Base-by-base conservation (phyloP, 2,797 vertebrate genomes). In the Kryptolebias ocellatus region DNA sequence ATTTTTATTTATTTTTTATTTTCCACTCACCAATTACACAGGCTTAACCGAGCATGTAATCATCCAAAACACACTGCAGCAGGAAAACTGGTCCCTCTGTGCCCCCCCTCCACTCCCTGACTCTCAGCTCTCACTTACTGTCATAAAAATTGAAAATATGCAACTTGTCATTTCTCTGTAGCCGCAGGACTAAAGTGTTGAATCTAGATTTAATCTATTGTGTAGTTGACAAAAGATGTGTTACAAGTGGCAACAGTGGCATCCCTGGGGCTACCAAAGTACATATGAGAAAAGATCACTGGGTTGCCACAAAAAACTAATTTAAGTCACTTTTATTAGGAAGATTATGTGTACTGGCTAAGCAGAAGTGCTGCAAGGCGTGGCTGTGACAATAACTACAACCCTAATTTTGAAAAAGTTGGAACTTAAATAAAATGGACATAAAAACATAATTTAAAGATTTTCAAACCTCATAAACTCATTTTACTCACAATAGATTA, bases 31-130 rank as follows among this genome's bases (percentile, higher is more conserved):
- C 78, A 85, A 76, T 84, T 87, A 76, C 51, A 83, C 70, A 75
- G 80, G 62, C 58, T 75, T 69, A 74, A 79, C 79, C 64, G 39
- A 82, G 64, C 76, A 80, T 84, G 78, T 89, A 84, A 87, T 89
- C 87, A 88, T 83, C 76, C 67, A 57, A 59, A 83, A 83, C 84
- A 89, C 73, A 78, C 76, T 84, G 61, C 78, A 64, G 77, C 66
- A 74, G 62, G 79, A 80, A 24, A 51, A 44, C 56, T 45, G 73
- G 70, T 76, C 78, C 80, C 83, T 75, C 72, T 34, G 49, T 60
- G 78, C 80, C 75, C 78, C 49, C 49, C 39, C 39, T 2, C 15
- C 8, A 12, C 18, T 3, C 5, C 72, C 78, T 73, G 83, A 69
- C 53, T 80, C 44, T 2, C 2, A 52, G 67, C 67, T 73, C 47